Base-by-base conservation (phyloP, 2,888 invertebrate species). In the Fragum whitleyi region DNA sequence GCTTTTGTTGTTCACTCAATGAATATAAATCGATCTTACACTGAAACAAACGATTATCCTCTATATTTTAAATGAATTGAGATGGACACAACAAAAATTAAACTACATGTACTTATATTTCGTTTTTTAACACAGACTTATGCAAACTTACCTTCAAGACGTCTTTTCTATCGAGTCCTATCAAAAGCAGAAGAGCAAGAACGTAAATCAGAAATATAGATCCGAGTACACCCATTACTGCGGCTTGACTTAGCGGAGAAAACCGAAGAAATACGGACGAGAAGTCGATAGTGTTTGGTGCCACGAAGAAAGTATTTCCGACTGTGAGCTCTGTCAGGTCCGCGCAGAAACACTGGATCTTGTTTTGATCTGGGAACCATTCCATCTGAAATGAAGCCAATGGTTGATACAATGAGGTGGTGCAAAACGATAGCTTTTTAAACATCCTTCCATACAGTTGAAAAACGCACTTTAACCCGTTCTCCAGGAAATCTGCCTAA, bases 261-360 rank as follows among this genome's bases (percentile, higher is more conserved):
- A 93, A 93, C 80, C 89, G 91, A 32, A 81, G 70, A 72, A 90
- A 92, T 14, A 93, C 92, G 0, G 90, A 91, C 26, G 83, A 86
- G 80, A 93, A 93, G 87, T 93, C 91, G 23, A 93, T 93, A 1
- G 91, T 89, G 82, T 93, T 93, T 26, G 92, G 92, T 1, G 93
- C 91, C 16, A 92, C 92, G 26, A 88, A 90, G 76, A 92, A 91
- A 47, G 91, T 89, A 19, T 91, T 90, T 1, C 89, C 91, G 65
- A 92, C 92, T 7, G 91, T 88, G 6, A 91, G 91, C 67, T 92
- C 80, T 0, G 83, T 80, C 26, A 88, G 81, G 61, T 91, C 89
- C 55, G 65, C 83, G 75, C 91, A 92, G 29, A 81, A 71, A 81
- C 92, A 93, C 42, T 81, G 79, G 1, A 92, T 90, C 68, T 85